phyloP scores from a whole-genome alignment of 2,113 vertebrate species.

The Anhinga anhinga region DNA sequence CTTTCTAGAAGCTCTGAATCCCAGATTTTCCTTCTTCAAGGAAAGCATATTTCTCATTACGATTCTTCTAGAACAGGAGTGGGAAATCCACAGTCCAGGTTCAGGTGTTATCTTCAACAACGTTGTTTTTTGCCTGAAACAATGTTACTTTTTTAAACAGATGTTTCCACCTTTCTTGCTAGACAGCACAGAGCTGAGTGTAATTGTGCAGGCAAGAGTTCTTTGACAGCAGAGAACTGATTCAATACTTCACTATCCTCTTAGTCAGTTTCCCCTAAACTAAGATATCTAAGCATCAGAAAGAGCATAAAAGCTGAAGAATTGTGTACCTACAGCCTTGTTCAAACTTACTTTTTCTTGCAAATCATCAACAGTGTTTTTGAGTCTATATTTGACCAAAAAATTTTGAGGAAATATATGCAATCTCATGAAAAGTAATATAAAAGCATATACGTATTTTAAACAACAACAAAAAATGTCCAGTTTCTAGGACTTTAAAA shows the following conservation, averaged over 20 bases:
- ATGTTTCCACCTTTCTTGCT: neutral
- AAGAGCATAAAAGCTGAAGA: neutral
- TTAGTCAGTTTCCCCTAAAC: neutral
- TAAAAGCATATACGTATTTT: neutral
- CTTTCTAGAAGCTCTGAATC: neutral
- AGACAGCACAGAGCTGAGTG: neutral
- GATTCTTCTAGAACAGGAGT: neutral
- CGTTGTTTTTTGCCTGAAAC: neutral
- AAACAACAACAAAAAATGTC: neutral
- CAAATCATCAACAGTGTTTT: neutral
- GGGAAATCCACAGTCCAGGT: neutral
- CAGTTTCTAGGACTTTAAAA: neutral
- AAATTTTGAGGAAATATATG: neutral
- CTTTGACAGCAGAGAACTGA: neutral
- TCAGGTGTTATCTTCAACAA: neutral
- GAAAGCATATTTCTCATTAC: neutral
- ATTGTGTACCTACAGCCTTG: neutral
- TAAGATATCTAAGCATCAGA: neutral
- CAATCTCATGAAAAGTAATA: neutral
- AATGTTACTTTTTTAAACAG: neutral
- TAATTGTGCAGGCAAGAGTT: neutral
- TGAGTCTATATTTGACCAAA: neutral
- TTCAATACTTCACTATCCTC: neutral
- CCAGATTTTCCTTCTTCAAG: neutral
- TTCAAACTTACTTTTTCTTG: neutral